These are phyloP conservation scores for Liasis olivaceus DNA, from an alignment of 2,797 vertebrate genomes.

Conservation along the genomic window DNA sequence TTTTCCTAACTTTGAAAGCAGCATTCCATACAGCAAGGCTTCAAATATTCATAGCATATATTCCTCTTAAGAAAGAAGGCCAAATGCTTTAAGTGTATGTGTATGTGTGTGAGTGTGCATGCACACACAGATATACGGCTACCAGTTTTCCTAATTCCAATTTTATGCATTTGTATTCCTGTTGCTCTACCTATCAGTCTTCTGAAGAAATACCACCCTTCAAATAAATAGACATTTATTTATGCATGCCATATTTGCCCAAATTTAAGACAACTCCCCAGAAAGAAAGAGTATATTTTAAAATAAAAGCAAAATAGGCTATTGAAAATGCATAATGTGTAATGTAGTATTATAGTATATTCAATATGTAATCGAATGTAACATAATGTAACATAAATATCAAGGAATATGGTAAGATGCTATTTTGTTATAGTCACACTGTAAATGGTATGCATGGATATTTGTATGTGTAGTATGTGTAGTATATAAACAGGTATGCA, in stretches of 20 bases:
- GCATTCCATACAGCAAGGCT: conserved; percentile 4
- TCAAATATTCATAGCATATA: neutral
- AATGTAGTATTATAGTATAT: neutral
- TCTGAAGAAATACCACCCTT: neutral
- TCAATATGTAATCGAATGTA: neutral
- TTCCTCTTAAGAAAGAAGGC: neutral
- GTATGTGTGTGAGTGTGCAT: neutral
- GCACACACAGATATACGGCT: neutral
- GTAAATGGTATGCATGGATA: neutral
- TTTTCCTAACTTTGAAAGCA: conserved; percentile 3
- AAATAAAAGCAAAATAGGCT: neutral
- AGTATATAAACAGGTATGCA: neutral
- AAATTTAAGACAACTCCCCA: neutral
- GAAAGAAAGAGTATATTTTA: neutral
- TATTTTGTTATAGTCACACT: neutral
- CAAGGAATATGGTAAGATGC: neutral
- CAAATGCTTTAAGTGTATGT: neutral
- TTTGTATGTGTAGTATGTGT: neutral
- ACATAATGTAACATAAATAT: neutral
- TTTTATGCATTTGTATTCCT: neutral
- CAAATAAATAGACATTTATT: neutral
- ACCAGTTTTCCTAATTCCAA: neutral
- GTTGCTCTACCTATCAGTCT: neutral
- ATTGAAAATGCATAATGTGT: neutral
- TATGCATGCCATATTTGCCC: neutral